Conservation (phyloP, 2,797 vertebrate species). For the Pseudochromis fuscus region DNA sequence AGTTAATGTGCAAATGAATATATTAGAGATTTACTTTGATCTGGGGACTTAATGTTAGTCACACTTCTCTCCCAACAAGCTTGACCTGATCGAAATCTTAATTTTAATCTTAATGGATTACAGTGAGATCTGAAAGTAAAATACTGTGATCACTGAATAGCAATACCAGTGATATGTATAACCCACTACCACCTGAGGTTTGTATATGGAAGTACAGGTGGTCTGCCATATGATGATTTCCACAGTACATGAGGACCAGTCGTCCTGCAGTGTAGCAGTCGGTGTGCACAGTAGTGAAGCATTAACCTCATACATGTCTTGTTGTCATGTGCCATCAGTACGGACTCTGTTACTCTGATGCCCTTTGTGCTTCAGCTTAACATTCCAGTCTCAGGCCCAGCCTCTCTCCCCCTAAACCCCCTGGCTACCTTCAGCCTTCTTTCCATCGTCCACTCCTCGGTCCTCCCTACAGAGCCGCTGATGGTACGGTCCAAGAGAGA, state of each 20-base stretch:
- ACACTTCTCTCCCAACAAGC: no score
- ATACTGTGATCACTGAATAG: background rate
- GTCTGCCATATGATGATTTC: slow-evolving; percentile 12
- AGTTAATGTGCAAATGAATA: background rate
- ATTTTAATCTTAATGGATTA: no score
- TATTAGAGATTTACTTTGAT: background rate
- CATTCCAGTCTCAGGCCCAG: slow-evolving; percentile 66
- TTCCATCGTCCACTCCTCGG: slow-evolving; percentile 59
- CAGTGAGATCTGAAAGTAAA: no score
- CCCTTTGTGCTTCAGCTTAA: slow-evolving; percentile 65
- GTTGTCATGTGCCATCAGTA: slow-evolving; percentile 46
- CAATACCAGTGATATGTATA: background rate
- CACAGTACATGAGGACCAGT: background rate
- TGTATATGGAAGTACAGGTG: slow-evolving; percentile 2
- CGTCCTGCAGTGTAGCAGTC: slow-evolving; percentile 21
- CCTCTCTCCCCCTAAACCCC: slow-evolving; percentile 48
- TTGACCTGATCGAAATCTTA: no score
- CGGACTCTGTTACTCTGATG: slow-evolving; percentile 25
- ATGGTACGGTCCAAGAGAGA: slow-evolving; percentile 63
- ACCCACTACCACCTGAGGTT: background rate
- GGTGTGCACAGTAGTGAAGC: slow-evolving; percentile 8
- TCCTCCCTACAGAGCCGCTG: slow-evolving; percentile 34
- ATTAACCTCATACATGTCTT: slow-evolving; percentile 32
- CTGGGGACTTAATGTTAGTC: no score
- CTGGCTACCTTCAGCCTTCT: slow-evolving; percentile 64